A percentile compares a stretch with the other conserved stretches of the same genome.
Conservation (phyloP, 2,797 vertebrate genomes). For the Benthosema pterotum region DNA sequence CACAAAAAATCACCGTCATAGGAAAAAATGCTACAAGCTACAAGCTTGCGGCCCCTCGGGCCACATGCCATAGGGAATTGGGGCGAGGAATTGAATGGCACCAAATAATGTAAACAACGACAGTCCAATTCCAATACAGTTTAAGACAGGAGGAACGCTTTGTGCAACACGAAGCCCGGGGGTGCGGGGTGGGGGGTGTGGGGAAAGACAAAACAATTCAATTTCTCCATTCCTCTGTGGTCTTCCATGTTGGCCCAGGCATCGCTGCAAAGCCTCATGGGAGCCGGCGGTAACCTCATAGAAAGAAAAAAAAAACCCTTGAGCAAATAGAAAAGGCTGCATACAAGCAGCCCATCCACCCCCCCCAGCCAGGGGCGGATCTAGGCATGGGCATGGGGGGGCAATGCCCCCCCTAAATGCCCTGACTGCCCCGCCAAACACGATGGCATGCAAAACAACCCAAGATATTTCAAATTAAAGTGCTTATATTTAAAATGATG, state of each 20-base stretch:
- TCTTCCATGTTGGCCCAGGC: slow-evolving; percentile 62
- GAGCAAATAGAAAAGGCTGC: slow-evolving; percentile 59
- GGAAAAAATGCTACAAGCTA: too few relatives aligned
- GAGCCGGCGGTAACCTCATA: slow-evolving; percentile 67
- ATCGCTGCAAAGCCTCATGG: slow-evolving; percentile 61
- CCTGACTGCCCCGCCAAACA: too few relatives aligned
- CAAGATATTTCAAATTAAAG: too few relatives aligned
- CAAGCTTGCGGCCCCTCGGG: too few relatives aligned
- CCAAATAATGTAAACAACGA: slow-evolving; percentile 65
- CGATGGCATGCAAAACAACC: too few relatives aligned
- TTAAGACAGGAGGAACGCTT: slow-evolving; percentile 66
- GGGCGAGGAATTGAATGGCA: slow-evolving; percentile 51
- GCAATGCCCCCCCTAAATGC: too few relatives aligned
- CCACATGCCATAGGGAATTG: slow-evolving; percentile 33
- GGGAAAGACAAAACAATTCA: slow-evolving; percentile 60
- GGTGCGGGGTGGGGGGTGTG: not conserved
- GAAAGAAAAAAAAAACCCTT: slow-evolving; percentile 64
- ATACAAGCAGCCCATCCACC: slow-evolving; percentile 31
- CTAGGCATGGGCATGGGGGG: too few relatives aligned
- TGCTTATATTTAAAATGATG: too few relatives aligned
- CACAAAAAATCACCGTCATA: too few relatives aligned
- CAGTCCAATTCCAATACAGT: slow-evolving; percentile 69
- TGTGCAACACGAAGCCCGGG: slow-evolving; percentile 49
- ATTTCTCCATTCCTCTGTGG: slow-evolving; percentile 64
- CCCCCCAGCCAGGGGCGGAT: too few relatives aligned